Base-by-base conservation (phyloP, 2,888 invertebrate genomes). In the Mycogona germanica region DNA sequence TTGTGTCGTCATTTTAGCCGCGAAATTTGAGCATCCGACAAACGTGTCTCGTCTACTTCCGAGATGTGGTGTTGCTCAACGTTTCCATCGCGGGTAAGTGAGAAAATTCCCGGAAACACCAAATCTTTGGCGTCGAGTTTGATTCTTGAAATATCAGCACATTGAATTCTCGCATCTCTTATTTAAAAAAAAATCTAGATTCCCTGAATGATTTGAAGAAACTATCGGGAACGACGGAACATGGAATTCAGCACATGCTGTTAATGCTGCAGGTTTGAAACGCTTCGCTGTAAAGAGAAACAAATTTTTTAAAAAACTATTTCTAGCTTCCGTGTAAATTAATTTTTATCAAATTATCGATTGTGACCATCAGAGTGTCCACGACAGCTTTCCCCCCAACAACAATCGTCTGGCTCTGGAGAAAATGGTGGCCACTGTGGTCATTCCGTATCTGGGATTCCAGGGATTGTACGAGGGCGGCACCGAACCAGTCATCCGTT, bases 351-450 rank as follows among this genome's bases (percentile, higher is more conserved):
- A 12, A n/a, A 12, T 32, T 32, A 32, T 32, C 9, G 35, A 32
- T n/a, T 12, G n/a, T 12, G 9, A 32, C n/a, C n/a, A 9, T 47
- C 59, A 67, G 65, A 63, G 64, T 44, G 63, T 68, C 4, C 63
- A 63, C 28, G 67, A 68, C 51, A 58, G 60, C 4, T 60, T 57
- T 44, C 66, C 66, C 35, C 65, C 66, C 21, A 64, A 63, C 28
- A 65, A 67, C 45, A 65, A 67, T 53, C 63, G 63, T 52, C 58
- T 66, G 17, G 57, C 62, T 35, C 55, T 68, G n/a, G 69, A 69
- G 56, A 61, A 60, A 45, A 53, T 69, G 28, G 65, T 67, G 23
- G 68, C 67, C n/a, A 60, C 61, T 53, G 64, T 66, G 30, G 61
- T 66, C 7, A 58, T 58, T 35, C 67, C 68, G 46, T 67, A 65